Evolutionary conservation across 1,140 invertebrate species (phyloP).

Genomic region (Bombus confusus): DNA sequence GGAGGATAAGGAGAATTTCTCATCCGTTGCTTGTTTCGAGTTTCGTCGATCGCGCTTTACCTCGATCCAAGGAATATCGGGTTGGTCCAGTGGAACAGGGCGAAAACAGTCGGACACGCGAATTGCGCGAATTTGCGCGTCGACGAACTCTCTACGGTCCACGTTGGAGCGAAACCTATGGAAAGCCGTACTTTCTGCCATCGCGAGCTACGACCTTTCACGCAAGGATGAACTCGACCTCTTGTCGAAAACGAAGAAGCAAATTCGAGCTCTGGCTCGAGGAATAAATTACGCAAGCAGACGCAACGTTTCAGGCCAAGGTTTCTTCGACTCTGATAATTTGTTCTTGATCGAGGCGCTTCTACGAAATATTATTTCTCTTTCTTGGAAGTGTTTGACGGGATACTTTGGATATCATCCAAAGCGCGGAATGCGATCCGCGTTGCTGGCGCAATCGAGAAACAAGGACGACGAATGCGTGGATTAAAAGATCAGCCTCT

Average conservation of each 20-base stretch:
- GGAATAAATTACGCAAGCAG: neutral
- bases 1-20: neutral
- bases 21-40: no score
- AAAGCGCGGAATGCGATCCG: neutral
- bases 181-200: constrained; percentile 1
- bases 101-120: neutral
- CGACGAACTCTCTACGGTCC: no score
- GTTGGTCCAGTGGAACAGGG: neutral
- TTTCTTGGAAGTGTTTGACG: neutral
- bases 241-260: neutral
- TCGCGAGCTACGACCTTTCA: constrained; percentile 26
- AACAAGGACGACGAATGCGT: neutral
- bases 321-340: neutral
- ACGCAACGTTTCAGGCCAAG: constrained; percentile 7
- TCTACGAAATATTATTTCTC: constrained; percentile 1
- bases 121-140: no score
- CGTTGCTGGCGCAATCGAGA: neutral
- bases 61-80: neutral
- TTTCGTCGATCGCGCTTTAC: neutral
- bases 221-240: neutral
- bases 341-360: constrained; percentile 8
- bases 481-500: no score
- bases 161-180: neutral
- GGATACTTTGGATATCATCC: constrained; percentile 27
- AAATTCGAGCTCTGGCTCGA: neutral